phyloP scores from a whole-genome alignment of 2,888 invertebrate species.

The Colletes collaris region DNA sequence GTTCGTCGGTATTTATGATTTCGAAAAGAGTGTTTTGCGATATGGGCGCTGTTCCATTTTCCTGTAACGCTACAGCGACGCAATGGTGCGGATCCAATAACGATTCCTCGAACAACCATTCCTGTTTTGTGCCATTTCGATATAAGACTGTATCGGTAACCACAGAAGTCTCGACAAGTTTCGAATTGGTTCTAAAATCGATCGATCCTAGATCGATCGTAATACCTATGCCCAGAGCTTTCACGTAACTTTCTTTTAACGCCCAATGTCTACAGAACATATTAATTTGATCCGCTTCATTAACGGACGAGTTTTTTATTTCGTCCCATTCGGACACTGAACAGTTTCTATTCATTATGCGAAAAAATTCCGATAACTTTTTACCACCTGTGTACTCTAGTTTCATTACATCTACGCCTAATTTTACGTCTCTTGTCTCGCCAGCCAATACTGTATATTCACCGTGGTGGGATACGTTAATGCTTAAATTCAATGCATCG shows the following conservation, averaged over 20 bases:
- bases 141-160: slow-evolving; percentile 88
- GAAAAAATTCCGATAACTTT: slow-evolving; percentile 91
- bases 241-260: slow-evolving; percentile 96
- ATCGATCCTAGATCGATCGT: slow-evolving; percentile 90
- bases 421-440: slow-evolving; percentile 83
- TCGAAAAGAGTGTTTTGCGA: slow-evolving; percentile 82
- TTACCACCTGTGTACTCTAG: slow-evolving; percentile 90
- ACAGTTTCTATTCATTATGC: slow-evolving; percentile 94
- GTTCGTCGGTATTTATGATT: slow-evolving; percentile 85
- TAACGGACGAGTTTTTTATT: slow-evolving; percentile 85
- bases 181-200: slow-evolving; percentile 87
- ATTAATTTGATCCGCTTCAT: slow-evolving; percentile 87
- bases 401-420: slow-evolving; percentile 96
- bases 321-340: slow-evolving; percentile 91
- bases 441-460: slow-evolving; percentile 93
- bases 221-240: slow-evolving; percentile 94
- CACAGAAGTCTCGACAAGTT: slow-evolving; percentile 79
- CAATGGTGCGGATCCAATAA: slow-evolving; percentile 90
- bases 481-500: slow-evolving; percentile 81
- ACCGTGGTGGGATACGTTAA: slow-evolving; percentile 97
- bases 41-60: slow-evolving; percentile 74
- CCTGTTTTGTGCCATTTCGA: slow-evolving; percentile 85
- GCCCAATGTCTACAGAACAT: slow-evolving; percentile 96
- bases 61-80: slow-evolving; percentile 88
- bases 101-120: slow-evolving; percentile 94